Base-by-base conservation (phyloP, 2,113 vertebrate genomes). In the Cettia cetti region DNA sequence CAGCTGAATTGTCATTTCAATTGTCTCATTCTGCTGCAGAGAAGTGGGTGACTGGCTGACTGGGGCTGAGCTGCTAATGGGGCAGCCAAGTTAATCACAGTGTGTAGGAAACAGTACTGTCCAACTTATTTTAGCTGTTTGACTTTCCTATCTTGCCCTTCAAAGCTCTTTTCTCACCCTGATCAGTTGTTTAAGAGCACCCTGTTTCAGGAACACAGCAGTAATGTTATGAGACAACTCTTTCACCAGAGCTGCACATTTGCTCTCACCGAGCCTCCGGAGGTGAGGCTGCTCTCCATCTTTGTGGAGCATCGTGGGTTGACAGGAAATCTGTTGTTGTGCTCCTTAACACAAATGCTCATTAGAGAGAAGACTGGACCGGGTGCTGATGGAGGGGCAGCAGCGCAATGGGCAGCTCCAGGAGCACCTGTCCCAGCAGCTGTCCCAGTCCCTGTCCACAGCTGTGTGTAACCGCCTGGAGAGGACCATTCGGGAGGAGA, bases 401-500 rank as follows among this genome's bases (percentile, higher is more conserved):
- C 98, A 98, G 66, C 98, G 98, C 20, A 99, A 97, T 30, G 98
- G 98, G 85, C 99, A 99, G 96, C 96, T 99, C 57, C 99, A 99
- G 94, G 99, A 99, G 63, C 99, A 99, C 24, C 97, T 99, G 56
- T 98, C 98, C 33, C 99, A 99, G 94, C 99, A 99, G 96, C 98
- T 99, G 20, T 98, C 98, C 44, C 99, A 99, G 78, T 95, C 98
- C 27, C 97, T 99, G 82, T 98, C 98, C 96, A 97, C 98, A 8
- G 98, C 98, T 6, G 94, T 99, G 11, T 98, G 98, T 64, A 99
- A 92, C 96, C 97, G 98, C 2, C 97, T 99, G 96, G 99, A 99
- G 95, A 99, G 99, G 83, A 98, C 99, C 39, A 53, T 99, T 19
- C 98, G 99, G 1, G 99, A 99, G 7, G 99, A 99, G 93, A 98